Conservation (phyloP, 2,113 vertebrate species). For the Bagarius yarrelli region DNA sequence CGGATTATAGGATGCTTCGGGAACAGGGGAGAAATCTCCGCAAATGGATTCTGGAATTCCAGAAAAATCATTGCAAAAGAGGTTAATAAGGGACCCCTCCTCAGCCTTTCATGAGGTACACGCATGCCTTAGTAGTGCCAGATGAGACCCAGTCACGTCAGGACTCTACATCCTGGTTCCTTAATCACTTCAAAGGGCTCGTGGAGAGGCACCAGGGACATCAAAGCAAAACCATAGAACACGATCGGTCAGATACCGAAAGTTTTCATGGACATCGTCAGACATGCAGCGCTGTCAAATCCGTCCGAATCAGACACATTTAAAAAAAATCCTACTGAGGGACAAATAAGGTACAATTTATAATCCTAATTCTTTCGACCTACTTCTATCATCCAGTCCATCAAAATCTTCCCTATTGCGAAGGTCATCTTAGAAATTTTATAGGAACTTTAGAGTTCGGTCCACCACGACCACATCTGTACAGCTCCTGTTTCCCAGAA, state of each 20-base stretch:
- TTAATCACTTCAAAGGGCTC: slow-evolving; percentile 71
- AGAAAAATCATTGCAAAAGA: too few relatives aligned
- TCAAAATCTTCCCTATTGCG: not conserved
- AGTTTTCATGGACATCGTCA: not conserved
- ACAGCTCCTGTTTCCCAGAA: slow-evolving; percentile 34
- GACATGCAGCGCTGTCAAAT: not conserved
- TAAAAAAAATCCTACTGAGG: not conserved
- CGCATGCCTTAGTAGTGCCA: slow-evolving; percentile 59
- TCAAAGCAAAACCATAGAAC: slow-evolving; percentile 48
- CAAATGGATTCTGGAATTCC: not conserved
- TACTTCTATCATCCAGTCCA: too few relatives aligned
- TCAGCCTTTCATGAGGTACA: slow-evolving; percentile 3
- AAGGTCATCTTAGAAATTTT: not conserved
- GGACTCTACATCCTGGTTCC: slow-evolving; percentile 71
- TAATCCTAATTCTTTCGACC: not conserved
- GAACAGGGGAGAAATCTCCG: not conserved
- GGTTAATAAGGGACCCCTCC: not conserved
- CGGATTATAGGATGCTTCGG: not conserved
- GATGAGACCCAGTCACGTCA: slow-evolving; percentile 61
- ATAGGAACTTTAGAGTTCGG: not conserved
- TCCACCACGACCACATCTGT: slow-evolving; percentile 33
- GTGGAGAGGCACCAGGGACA: slow-evolving; percentile 32
- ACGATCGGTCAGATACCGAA: slow-evolving; percentile 24
- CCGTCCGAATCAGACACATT: not conserved
- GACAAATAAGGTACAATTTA: not conserved